phyloP scores from a whole-genome alignment of 2,888 invertebrate genomes.

The Ochlodes sylvanus region DNA sequence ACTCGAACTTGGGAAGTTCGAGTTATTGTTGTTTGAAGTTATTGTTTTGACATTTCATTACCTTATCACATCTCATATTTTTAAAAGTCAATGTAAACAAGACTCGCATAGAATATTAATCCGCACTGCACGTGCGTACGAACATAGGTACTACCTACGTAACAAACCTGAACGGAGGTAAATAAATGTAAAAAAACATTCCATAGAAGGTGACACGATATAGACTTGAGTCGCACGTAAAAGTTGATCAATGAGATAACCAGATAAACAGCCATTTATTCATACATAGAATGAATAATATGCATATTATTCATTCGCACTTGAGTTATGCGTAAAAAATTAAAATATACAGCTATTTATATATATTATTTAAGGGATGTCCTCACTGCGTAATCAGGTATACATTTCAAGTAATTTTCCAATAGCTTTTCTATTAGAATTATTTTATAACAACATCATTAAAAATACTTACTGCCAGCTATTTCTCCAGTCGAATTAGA shows the following conservation, averaged over 20 bases:
- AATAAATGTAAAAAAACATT: constrained; percentile 34
- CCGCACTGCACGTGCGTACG: constrained; percentile 37
- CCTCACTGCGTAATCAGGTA: too few species aligned
- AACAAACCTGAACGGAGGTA: constrained; percentile 44
- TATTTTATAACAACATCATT: constrained; percentile 1
- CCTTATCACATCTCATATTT: constrained; percentile 22
- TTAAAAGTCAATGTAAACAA: constrained; percentile 40
- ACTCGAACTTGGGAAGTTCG: not conserved
- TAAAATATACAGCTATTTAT: not conserved
- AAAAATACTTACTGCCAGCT: constrained; percentile 67
- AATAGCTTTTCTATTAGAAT: not conserved
- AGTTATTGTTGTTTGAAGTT: not conserved
- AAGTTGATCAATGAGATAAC: constrained; percentile 17
- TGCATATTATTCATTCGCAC: not conserved
- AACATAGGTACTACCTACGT: constrained; percentile 39
- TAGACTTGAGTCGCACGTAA: constrained; percentile 25
- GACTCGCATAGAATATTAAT: constrained; percentile 36
- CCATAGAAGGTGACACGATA: constrained; percentile 32
- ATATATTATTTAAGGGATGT: not conserved
- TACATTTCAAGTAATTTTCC: not conserved
- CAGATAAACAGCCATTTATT: constrained; percentile 8
- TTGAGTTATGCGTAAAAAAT: not conserved
- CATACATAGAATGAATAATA: too few species aligned
- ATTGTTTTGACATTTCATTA: not conserved
- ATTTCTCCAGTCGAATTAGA: constrained; percentile 64